Percentiles rank a stretch among this genome's conserved stretches.
These are phyloP conservation scores for Drosophila parvula DNA, from an alignment of 1,140 invertebrate genomes.

Conservation along the genomic window DNA sequence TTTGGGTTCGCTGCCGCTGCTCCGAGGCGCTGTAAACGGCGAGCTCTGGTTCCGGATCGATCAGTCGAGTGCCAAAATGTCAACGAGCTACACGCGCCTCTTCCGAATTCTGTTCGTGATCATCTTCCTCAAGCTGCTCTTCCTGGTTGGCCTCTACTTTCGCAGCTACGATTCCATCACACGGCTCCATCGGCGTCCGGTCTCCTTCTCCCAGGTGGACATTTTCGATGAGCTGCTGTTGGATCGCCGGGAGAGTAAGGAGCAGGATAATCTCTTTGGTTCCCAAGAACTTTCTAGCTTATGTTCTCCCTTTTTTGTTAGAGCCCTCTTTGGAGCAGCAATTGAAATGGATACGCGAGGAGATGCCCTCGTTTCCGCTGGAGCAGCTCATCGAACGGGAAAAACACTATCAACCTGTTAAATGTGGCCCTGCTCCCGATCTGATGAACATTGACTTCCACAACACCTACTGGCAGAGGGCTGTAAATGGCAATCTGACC, in stretches of 20 bases:
- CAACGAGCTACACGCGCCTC: conserved; percentile 41
- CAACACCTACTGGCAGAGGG: conserved; percentile 89
- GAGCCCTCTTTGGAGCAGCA: conserved; percentile 47
- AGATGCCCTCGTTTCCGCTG: conserved; percentile 67
- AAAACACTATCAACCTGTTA: neutral
- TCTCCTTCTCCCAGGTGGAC: conserved; percentile 9
- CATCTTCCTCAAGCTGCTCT: conserved; percentile 50
- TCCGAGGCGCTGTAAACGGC: too few species aligned
- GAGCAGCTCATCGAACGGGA: conserved; percentile 30
- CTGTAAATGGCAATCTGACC: conserved; percentile 90
- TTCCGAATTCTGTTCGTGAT: conserved; percentile 51
- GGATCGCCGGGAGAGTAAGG: conserved; percentile 45
- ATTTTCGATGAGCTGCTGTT: conserved; percentile 49
- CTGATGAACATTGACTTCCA: conserved; percentile 58
- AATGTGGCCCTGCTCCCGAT: conserved; percentile 47
- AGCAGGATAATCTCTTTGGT: neutral
- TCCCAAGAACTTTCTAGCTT: neutral
- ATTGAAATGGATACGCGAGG: conserved; percentile 46
- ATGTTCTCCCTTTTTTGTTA: neutral
- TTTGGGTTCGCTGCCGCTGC: neutral
- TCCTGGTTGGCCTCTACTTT: conserved; percentile 40
- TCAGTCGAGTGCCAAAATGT: conserved; percentile 36
- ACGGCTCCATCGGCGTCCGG: neutral
- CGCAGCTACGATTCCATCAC: conserved; percentile 10
- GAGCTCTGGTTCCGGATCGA: conserved; percentile 11